A percentile compares a stretch with the other conserved stretches of the same genome.
Evolutionary conservation across 2,113 vertebrate species (phyloP).

Genomic region (Emydura subglobosa): DNA sequence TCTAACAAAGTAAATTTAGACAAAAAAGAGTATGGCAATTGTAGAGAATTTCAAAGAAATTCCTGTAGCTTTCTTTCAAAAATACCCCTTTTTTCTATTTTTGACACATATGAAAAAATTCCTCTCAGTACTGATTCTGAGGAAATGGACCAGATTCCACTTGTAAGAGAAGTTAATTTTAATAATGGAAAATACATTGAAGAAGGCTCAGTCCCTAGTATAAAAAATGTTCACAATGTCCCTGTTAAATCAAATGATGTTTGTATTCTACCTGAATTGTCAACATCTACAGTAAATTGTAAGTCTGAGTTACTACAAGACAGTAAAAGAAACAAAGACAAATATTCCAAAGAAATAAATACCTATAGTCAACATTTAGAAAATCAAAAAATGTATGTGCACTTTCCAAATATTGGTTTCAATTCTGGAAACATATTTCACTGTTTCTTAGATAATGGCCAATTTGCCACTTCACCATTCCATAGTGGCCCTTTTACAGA

Average conservation of each 20-base stretch:
- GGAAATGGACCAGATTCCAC: slow-evolving; percentile 53
- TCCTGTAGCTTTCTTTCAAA: background rate
- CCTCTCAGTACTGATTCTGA: slow-evolving; percentile 68
- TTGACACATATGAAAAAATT: slow-evolving; percentile 83
- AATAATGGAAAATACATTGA: slow-evolving; percentile 9
- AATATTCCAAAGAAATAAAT: background rate
- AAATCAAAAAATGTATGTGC: background rate
- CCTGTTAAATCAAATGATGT: background rate
- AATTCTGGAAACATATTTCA: slow-evolving; percentile 28
- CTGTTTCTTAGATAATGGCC: slow-evolving; percentile 9
- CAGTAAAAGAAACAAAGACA: background rate
- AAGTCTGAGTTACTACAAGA: slow-evolving; percentile 5
- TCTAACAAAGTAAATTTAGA: background rate
- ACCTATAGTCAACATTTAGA: background rate
- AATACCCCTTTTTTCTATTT: slow-evolving; percentile 51
- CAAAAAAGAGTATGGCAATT: background rate
- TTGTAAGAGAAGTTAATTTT: slow-evolving; percentile 50
- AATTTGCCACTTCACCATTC: background rate
- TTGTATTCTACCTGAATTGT: background rate
- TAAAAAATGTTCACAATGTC: background rate
- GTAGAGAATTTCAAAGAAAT: slow-evolving; percentile 6
- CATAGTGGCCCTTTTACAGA: background rate
- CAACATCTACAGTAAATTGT: background rate
- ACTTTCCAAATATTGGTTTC: background rate
- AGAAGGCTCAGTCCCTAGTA: background rate